Percentiles rank a stretch among this genome's conserved stretches.
These are phyloP conservation scores for Acleris literana DNA, from an alignment of 2,888 invertebrate species.

Conservation along the genomic window DNA sequence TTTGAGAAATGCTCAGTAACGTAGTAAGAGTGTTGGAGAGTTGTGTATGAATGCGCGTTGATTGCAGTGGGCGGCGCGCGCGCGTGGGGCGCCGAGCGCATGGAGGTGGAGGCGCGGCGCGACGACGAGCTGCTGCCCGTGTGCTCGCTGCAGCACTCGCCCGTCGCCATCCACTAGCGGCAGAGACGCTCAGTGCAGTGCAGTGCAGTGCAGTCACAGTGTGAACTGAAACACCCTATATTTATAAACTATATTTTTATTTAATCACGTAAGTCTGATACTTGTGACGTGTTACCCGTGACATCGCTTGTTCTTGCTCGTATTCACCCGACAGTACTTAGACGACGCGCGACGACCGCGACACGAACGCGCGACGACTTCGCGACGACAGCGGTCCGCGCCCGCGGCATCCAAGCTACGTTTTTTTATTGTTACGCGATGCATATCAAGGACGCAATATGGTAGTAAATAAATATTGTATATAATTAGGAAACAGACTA, in stretches of 20 bases:
- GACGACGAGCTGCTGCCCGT: conserved; percentile 88
- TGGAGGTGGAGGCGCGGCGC: conserved; percentile 80
- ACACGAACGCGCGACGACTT: conserved; percentile 41
- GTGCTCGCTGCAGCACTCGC: conserved; percentile 93
- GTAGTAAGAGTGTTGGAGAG: not conserved
- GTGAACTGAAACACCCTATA: conserved; percentile 66
- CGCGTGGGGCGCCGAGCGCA: conserved; percentile 88
- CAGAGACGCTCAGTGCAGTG: too few species aligned
- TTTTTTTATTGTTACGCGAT: conserved; percentile 84
- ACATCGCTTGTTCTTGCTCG: conserved; percentile 77
- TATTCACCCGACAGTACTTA: conserved; percentile 78
- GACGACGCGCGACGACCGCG: conserved; percentile 57
- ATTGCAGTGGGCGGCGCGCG: conserved; percentile 53
- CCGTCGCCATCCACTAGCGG: conserved; percentile 92
- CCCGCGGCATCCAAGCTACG: conserved; percentile 76
- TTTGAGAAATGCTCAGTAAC: too few species aligned
- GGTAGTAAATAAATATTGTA: conserved; percentile 84
- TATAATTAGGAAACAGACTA: conserved; percentile 78
- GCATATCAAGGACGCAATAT: conserved; percentile 84
- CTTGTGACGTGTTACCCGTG: conserved; percentile 73
- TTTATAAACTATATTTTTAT: conserved; percentile 82
- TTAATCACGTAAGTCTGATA: conserved; percentile 82
- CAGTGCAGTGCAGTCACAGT: not conserved
- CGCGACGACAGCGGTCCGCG: conserved; percentile 64
- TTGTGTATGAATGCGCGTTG: conserved; percentile 27